Evolutionary conservation across 2,797 vertebrate genomes (phyloP).

Genomic region (Meriones psammophilus): DNA sequence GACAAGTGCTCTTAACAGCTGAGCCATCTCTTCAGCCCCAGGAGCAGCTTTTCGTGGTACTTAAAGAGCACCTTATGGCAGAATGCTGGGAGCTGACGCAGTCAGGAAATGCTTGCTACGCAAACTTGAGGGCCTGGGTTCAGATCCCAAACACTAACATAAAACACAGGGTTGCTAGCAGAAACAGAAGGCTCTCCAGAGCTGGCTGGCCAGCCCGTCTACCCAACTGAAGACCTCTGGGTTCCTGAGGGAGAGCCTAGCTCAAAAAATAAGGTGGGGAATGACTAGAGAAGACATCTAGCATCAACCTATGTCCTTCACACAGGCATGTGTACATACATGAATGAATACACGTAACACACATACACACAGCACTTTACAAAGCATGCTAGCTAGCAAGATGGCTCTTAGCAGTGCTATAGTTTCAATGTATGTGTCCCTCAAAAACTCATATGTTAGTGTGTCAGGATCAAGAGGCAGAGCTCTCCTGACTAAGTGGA

Average conservation of each 20-base stretch:
- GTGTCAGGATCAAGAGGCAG: background rate
- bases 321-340: background rate
- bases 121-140: background rate
- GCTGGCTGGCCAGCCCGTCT: background rate
- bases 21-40: background rate
- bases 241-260: background rate
- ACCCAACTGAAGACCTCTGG: background rate
- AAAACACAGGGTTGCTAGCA: background rate
- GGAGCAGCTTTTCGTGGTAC: background rate
- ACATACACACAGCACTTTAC: background rate
- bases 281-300: background rate
- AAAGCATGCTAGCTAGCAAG: slow-evolving; percentile 30
- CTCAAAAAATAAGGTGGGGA: background rate
- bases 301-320: background rate
- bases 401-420: background rate
- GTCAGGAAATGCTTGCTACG: background rate
- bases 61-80: background rate
- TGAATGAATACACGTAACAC: background rate
- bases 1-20: background rate
- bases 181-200: background rate
- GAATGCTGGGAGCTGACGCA: background rate
- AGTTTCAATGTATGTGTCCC: background rate
- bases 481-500: background rate
- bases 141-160: background rate
- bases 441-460: background rate